A percentile compares a stretch with the other conserved stretches of the same genome.
phyloP scores from a whole-genome alignment of 2,888 invertebrate genomes.

The Athalia circularis region DNA sequence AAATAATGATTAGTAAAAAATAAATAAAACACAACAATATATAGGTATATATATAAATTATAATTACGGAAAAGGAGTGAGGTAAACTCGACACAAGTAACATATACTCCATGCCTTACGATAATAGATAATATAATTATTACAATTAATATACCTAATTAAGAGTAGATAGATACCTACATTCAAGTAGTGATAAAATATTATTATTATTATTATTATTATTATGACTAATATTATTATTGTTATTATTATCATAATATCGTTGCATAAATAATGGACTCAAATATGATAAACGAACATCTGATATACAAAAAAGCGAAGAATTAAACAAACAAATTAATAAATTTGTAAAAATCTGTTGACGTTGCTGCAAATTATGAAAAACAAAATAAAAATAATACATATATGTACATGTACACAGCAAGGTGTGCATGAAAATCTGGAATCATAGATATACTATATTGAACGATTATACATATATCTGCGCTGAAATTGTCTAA shows the following conservation, averaged over 20 bases:
- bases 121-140: constrained; percentile 65
- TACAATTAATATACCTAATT: constrained; percentile 52
- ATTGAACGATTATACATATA: too few relatives aligned
- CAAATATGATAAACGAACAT: background rate
- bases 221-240: background rate
- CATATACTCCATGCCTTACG: constrained; percentile 72
- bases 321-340: background rate
- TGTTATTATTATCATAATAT: too few relatives aligned
- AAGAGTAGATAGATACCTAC: constrained; percentile 59
- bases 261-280: background rate
- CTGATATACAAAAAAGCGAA: background rate
- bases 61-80: constrained; percentile 48
- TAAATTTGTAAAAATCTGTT: too few relatives aligned
- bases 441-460: too few relatives aligned
- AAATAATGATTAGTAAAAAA: too few relatives aligned
- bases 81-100: constrained; percentile 66
- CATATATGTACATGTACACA: too few relatives aligned
- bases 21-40: too few relatives aligned
- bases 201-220: background rate
- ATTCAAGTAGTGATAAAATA: constrained; percentile 33
- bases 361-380: too few relatives aligned
- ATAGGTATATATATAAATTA: background rate
- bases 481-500: too few relatives aligned
- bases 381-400: too few relatives aligned
- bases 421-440: too few relatives aligned